Evolutionary conservation across 2,888 invertebrate species (phyloP), one percentile per base, ranked within the genome.

Genomic region (Arctia plantaginis): DNA sequence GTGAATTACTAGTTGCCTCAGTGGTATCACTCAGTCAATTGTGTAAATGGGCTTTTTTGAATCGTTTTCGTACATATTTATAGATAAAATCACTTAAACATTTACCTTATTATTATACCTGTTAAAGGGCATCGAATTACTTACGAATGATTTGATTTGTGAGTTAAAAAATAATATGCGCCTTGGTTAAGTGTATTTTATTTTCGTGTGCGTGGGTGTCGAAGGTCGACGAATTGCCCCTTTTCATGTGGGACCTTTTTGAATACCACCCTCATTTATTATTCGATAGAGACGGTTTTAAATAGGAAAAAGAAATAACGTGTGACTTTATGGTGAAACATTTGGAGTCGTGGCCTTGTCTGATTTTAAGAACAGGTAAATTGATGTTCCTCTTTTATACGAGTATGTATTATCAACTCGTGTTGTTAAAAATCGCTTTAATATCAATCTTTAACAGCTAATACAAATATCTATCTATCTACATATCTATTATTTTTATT

Each of bases 181-280:
- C 44, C 47, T 47, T 44, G 44, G 33, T 64, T 47, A 66, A 44
- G 30, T 71, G 59, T 47, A n/a, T 62, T 62, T 62, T 41, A 66
- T 33, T 66, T 72, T 27, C 18, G 20, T 10, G 39, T n/a, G 70
- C 47, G 66, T 74, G 44, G 69, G n/a, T 62, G 71, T 77, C 73
- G 76, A 83, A 78, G 66, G 73, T 75, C 74, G 75, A 81, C 77
- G 75, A 78, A 81, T 80, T 73, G 72, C 71, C 72, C 78, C 78
- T 47, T 79, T 82, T 77, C 65, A 77, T 70, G 74, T 74, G 73
- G 65, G 30, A 71, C 77, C 75, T 75, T 70, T 67, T 44, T 73
- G 75, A 79, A 80, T 76, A 76, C 65, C 76, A 69, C 76, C 69
- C 77, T 79, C 79, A 83, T 85, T 81, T 83, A 81, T 85, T 82